Conservation (phyloP, 2,113 vertebrate genomes). For the Mesitornis unicolor region DNA sequence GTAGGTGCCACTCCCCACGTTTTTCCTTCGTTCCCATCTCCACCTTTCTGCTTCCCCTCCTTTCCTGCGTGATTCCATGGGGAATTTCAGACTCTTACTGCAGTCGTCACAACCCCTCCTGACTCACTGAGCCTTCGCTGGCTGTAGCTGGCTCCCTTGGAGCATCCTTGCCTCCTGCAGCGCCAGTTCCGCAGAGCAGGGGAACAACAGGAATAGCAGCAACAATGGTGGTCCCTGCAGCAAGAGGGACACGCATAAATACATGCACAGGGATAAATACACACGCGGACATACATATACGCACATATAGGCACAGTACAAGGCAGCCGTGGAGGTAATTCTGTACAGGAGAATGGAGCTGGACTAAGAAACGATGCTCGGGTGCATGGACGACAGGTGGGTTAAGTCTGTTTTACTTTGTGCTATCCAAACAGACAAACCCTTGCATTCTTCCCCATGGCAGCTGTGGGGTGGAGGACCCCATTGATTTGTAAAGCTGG, state of each 20-base stretch:
- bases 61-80: neutral
- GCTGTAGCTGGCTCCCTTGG: conserved; percentile 65
- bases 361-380: neutral
- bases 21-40: neutral
- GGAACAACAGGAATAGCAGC: conserved; percentile 48
- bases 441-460: neutral
- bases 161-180: conserved; percentile 63
- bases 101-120: conserved; percentile 51
- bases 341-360: neutral
- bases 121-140: conserved; percentile 48
- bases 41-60: neutral
- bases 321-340: neutral
- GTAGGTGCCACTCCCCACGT: conserved; percentile 9
- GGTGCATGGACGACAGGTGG: neutral
- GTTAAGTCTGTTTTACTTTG: neutral
- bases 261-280: too few species aligned
- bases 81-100: conserved; percentile 53
- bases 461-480: neutral
- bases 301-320: neutral
- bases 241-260: neutral
- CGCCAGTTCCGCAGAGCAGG: conserved; percentile 74
- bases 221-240: conserved; percentile 21
- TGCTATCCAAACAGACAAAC: neutral
- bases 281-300: neutral
- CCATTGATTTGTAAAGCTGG: neutral